Evolutionary conservation across 2,797 vertebrate genomes (phyloP), one percentile per base, ranked within the genome.

Genomic region (Pterois miles): DNA sequence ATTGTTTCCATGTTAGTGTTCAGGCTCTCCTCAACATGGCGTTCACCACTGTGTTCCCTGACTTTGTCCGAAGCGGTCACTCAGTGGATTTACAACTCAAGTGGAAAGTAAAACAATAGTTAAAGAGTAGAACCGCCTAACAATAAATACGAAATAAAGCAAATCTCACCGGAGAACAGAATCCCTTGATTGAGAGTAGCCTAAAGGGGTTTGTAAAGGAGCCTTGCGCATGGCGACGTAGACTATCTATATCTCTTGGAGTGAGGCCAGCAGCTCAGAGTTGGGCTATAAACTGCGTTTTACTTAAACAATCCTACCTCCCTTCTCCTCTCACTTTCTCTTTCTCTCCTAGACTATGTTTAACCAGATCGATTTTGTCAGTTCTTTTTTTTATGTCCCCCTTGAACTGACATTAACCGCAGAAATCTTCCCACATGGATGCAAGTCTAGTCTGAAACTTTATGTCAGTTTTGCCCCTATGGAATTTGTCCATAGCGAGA

Each of bases 1-100:
- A 34, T 20, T 43, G 63, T 72, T 86, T 78, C 71, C 71, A 71
- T 80, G 81, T 56, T 48, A 31, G 53, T 78, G 73, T 89, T 57
- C 8, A 79, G 72, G 72, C 76, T 86, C 80, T 87, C 66, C 79
- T 89, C 91, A 95, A 95, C 92, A 95, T 95, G 95, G 95, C 94
- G 94, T 90, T 83, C 86, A 81, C 40, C 81, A 81, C 64, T 74
- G 68, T 80, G 73, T 65, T 88, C 82, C 83, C 93, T 90, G 81
- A 75, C 92, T 89, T 69, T 76, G 89, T 83, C 82, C 81, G 71
- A 65, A 79, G 79, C 85, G 72, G 87, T 74, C 86, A 90, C 29
- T 40, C 62, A 34, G 59, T 62, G 74, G 69, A 64, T 84, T 34
- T 22, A 80, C 72, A 68, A 53, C 62, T 64, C 66, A 79, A 69